Base-by-base conservation (phyloP, 2,113 vertebrate species). In the Irena cyanogastra region DNA sequence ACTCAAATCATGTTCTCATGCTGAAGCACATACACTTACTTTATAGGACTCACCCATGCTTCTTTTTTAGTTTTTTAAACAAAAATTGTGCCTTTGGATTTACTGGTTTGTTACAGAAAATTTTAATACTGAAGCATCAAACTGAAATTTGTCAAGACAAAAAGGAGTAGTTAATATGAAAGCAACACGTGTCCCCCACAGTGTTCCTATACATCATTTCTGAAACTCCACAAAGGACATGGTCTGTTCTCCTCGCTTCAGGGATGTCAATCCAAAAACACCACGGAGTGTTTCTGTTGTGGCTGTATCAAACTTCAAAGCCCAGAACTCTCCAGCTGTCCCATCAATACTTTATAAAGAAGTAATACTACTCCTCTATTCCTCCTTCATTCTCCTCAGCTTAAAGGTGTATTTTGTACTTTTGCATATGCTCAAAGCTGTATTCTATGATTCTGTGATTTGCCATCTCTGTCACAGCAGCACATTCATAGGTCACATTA, bases 121-220 rank as follows among this genome's bases (percentile, higher is more conserved):
- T 15, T 4, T 53, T 54, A 75, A 49, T 11, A 23, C 7, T 30
- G 3, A 42, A 78, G 16, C 10, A 30, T 33, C 11, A 78, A 74
- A 57, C 16, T 64, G 44, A 63, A 41, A 27, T 13, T 44, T 0
- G 2, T 4, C 12, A 2, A 91, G 39, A 54, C 28, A 49, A 77
- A 65, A 75, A 79, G 21, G 11, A 76, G 6, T 22, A 60, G 31
- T 17, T 44, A 41, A 26, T 11, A 33, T 16, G 2, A 22, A 30
- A 3, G 16, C 19, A 72, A 47, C 24, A 20, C 11, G 18, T 4
- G 4, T 23, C 7, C 21, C 16, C 12, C 9, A 0, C 28, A 11
- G 18, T 9, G 19, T 27, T 89, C 24, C 31, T 49, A 8, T 7
- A 2, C 1, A 10, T 5, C 22, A 35, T 1, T 68, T 21, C 0